Percentiles rank a stretch among this genome's conserved stretches.
Conservation (phyloP, 1,140 invertebrate genomes). For the Drosophila guanche region DNA sequence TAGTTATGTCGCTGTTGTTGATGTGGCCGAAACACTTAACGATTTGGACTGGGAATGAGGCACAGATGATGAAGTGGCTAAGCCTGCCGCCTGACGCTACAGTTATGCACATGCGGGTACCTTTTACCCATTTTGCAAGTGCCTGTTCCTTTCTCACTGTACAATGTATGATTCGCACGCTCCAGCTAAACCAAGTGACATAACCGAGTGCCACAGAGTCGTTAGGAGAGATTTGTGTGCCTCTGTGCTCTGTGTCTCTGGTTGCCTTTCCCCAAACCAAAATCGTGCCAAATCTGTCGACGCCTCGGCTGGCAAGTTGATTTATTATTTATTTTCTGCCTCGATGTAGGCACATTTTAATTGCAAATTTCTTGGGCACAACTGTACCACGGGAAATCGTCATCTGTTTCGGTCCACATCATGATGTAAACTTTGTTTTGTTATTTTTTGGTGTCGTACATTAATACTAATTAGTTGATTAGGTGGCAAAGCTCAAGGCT, state of each 20-base stretch:
- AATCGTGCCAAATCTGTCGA: conserved; percentile 72
- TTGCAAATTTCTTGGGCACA: conserved; percentile 45
- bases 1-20: conserved; percentile 44
- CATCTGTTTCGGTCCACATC: conserved; percentile 15
- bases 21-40: conserved; percentile 63
- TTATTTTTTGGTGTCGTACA: conserved; percentile 42
- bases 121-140: conserved; percentile 43
- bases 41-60: conserved; percentile 53
- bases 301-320: conserved; percentile 54
- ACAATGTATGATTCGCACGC: conserved; percentile 51
- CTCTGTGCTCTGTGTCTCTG: conserved; percentile 9
- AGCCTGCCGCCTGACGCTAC: conserved; percentile 1
- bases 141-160: conserved; percentile 38
- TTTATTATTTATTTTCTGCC: conserved; percentile 53
- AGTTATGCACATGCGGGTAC: conserved; percentile 62
- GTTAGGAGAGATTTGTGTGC: conserved; percentile 12
- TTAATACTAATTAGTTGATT: conserved; percentile 26
- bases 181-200: conserved; percentile 55
- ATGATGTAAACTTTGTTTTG: background rate
- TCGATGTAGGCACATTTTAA: conserved; percentile 56
- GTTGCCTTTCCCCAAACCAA: conserved; percentile 44
- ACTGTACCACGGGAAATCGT: conserved; percentile 26
- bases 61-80: conserved; percentile 58
- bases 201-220: conserved; percentile 47
- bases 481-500: background rate